A percentile compares a stretch with the other conserved stretches of the same genome.
Conservation (phyloP, 2,888 invertebrate genomes). For the Drosophila bunnanda region DNA sequence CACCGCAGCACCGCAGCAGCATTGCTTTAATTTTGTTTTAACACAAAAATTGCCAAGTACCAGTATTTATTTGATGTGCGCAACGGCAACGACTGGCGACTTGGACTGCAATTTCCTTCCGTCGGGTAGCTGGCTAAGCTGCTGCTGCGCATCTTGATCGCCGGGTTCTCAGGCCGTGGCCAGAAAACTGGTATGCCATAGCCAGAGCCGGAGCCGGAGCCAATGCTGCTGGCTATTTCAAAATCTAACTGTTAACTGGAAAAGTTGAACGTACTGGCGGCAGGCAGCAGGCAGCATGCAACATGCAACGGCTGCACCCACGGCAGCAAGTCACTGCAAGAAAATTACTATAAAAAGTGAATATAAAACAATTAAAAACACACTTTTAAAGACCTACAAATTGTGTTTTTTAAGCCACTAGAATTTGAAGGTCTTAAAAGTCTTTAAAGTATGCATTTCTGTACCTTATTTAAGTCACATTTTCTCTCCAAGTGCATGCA, state of each 20-base stretch:
- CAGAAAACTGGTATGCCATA: constrained; percentile 72
- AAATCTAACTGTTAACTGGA: constrained; percentile 81
- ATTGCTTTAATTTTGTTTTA: constrained; percentile 76
- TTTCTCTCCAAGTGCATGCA: constrained; percentile 14
- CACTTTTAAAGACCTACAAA: not conserved
- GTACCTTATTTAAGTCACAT: not conserved
- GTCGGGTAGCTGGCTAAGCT: constrained; percentile 50
- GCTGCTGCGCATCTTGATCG: constrained; percentile 72
- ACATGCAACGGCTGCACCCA: constrained; percentile 19
- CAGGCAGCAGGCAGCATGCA: constrained; percentile 43
- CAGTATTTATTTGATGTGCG: constrained; percentile 77
- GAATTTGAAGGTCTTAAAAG: not conserved
- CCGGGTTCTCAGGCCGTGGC: constrained; percentile 67
- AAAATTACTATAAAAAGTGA: not conserved
- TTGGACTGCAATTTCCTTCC: constrained; percentile 75
- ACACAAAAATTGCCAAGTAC: constrained; percentile 68
- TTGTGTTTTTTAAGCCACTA: no score
- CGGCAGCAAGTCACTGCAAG: constrained; percentile 8
- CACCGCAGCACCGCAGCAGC: constrained; percentile 17
- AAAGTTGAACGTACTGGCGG: constrained; percentile 80
- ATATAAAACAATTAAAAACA: not conserved
- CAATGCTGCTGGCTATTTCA: constrained; percentile 74
- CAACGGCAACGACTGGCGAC: constrained; percentile 32
- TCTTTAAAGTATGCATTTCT: not conserved
- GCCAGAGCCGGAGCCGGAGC: constrained; percentile 6